Conservation (phyloP, 1,140 invertebrate species). For the Pogonomyrmex barbatus region DNA sequence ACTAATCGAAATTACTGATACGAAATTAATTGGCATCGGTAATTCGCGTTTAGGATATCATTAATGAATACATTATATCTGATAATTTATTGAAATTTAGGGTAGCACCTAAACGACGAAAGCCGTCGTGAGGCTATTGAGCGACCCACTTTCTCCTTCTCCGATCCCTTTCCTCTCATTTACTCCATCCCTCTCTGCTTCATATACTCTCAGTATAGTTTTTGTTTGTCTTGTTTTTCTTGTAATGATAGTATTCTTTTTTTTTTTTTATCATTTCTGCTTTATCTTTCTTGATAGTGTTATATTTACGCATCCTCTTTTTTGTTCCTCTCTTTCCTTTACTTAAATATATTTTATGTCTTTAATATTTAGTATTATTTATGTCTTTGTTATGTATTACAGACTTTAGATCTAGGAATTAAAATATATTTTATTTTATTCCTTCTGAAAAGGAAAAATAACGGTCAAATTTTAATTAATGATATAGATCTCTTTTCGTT, state of each 20-base stretch:
- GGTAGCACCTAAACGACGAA: conserved; percentile 66
- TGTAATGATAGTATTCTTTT: not conserved
- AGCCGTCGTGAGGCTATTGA: conserved; percentile 74
- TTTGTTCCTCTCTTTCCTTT: not conserved
- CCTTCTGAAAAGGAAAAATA: not conserved
- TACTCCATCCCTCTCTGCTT: not conserved
- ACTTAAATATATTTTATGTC: not conserved
- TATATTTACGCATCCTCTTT: too few species aligned
- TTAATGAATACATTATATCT: not conserved
- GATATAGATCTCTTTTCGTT: not conserved
- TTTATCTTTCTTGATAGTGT: not conserved
- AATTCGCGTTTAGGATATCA: not conserved
- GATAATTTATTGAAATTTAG: conserved; percentile 71
- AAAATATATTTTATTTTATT: not conserved
- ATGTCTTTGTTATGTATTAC: not conserved
- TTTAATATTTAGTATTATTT: not conserved
- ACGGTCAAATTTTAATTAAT: not conserved
- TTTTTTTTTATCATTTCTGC: not conserved
- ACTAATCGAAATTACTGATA: conserved; percentile 1
- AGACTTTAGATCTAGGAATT: not conserved
- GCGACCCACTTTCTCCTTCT: conserved; percentile 78
- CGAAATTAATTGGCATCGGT: conserved; percentile 15
- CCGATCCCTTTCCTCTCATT: conserved; percentile 63
- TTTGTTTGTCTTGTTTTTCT: conserved; percentile 37
- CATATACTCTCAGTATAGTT: conserved; percentile 9